Evolutionary conservation across 1,140 invertebrate genomes (phyloP).

Genomic region (Homarus americanus): DNA sequence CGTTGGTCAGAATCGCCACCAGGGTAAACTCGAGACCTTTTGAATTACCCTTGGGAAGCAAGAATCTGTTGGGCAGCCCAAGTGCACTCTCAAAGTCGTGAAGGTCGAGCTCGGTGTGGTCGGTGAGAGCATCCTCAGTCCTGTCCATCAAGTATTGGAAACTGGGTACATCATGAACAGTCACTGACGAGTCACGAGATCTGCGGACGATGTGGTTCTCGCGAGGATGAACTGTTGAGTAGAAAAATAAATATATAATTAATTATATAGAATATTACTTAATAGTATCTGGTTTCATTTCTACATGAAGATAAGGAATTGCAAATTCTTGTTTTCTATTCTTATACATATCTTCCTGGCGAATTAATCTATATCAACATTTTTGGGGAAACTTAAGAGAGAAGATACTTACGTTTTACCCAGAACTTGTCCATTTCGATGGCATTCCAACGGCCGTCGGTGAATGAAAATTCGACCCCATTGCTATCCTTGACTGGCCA

Average conservation of each 20-base stretch:
- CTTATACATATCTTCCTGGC: too few relatives aligned
- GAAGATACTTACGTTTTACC: conserved; percentile 35
- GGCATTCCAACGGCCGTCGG: conserved; percentile 36
- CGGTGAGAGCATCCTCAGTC: conserved; percentile 16
- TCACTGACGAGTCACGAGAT: conserved; percentile 21
- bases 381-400: not conserved
- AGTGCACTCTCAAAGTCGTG: conserved; percentile 35
- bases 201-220: conserved; percentile 3
- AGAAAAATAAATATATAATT: too few relatives aligned
- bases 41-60: conserved; percentile 35
- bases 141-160: conserved; percentile 32
- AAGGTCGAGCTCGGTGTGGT: not conserved
- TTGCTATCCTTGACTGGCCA: conserved; percentile 45
- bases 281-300: not conserved
- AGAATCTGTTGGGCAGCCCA: conserved; percentile 52
- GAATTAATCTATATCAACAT: not conserved
- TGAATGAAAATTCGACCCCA: conserved; percentile 2
- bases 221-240: conserved; percentile 7
- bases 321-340: too few relatives aligned
- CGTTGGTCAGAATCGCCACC: conserved; percentile 32
- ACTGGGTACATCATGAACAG: conserved; percentile 46
- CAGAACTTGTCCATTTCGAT: conserved; percentile 51
- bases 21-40: conserved; percentile 32
- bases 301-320: too few relatives aligned
- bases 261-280: not conserved